These are phyloP conservation scores for Epicampocera succincta DNA, from an alignment of 2,888 invertebrate genomes.

Conservation along the genomic window DNA sequence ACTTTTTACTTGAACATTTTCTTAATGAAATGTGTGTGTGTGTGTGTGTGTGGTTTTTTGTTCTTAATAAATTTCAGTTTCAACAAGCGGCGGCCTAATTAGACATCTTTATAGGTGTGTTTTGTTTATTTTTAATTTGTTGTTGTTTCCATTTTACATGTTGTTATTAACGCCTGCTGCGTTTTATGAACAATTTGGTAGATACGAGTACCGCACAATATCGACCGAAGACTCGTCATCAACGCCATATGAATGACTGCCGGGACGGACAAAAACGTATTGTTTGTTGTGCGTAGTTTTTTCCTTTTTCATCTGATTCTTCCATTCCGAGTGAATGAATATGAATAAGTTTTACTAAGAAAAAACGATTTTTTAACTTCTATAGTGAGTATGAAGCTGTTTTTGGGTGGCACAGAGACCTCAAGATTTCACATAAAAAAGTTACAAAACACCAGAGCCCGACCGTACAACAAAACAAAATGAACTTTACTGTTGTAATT, in stretches of 20 bases:
- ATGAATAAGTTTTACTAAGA: slow-evolving; percentile 25
- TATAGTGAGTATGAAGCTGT: slow-evolving; percentile 9
- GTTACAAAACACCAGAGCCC: neutral
- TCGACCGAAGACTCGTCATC: slow-evolving; percentile 2
- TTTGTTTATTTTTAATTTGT: slow-evolving; percentile 49
- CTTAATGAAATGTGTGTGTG: slow-evolving; percentile 5
- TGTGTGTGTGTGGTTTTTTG: neutral
- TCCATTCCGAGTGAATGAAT: slow-evolving; percentile 15
- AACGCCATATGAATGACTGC: slow-evolving; percentile 17
- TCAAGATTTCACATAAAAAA: slow-evolving; percentile 16
- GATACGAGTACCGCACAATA: slow-evolving; percentile 25
- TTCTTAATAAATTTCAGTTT: slow-evolving; percentile 40
- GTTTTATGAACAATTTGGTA: slow-evolving; percentile 31
- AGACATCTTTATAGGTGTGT: slow-evolving; percentile 68
- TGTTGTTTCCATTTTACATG: slow-evolving; percentile 44
- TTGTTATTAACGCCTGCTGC: slow-evolving; percentile 63
- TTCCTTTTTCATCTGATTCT: neutral
- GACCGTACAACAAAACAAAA: too few relatives aligned
- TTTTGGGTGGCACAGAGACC: slow-evolving; percentile 53
- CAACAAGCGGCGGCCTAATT: slow-evolving; percentile 64
- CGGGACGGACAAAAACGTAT: neutral
- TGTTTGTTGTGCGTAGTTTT: neutral
- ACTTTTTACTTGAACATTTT: neutral
- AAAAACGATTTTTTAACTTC: slow-evolving; percentile 22
- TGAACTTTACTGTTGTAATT: too few relatives aligned